Evolutionary conservation across 2,797 vertebrate species (phyloP).

Genomic region (Gallirallus australis): DNA sequence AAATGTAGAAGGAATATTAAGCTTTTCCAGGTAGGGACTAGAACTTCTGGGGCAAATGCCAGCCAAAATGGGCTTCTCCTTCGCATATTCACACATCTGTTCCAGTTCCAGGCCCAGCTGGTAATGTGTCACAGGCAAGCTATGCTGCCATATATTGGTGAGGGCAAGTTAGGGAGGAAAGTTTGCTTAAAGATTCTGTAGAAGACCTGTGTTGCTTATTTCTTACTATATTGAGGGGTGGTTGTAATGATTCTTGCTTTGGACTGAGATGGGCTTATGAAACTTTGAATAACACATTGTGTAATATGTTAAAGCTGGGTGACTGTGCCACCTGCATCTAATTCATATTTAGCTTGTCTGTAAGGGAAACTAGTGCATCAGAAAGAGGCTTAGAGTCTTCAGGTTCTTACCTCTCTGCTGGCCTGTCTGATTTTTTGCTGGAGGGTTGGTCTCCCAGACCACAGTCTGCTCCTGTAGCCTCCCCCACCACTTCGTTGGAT

Average conservation of each 20-base stretch:
- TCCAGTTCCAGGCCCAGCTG: neutral
- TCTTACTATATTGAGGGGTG: neutral
- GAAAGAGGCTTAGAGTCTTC: neutral
- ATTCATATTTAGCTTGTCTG: neutral
- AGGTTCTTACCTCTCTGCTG: neutral
- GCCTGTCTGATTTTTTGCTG: neutral
- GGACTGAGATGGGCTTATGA: neutral
- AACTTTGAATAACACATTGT: neutral
- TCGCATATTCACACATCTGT: neutral
- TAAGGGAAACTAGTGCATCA: neutral
- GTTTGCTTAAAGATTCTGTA: neutral
- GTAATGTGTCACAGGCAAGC: neutral
- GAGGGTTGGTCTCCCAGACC: constrained; percentile 5
- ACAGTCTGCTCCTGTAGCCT: neutral
- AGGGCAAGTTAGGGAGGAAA: neutral
- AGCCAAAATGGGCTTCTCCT: neutral
- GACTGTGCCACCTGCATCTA: constrained; percentile 7
- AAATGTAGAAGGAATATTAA: neutral
- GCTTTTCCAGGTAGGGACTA: neutral
- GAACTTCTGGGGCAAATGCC: neutral
- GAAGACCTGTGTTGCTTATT: neutral
- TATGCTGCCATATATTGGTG: neutral
- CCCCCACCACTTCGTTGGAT: neutral
- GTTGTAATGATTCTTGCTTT: neutral
- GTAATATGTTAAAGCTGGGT: neutral